Percentiles rank a stretch among this genome's conserved stretches.
These are phyloP conservation scores for Epizoanthus fatuus DNA, from an alignment of 92 coral and sea anemone genomes.

Conservation along the genomic window DNA sequence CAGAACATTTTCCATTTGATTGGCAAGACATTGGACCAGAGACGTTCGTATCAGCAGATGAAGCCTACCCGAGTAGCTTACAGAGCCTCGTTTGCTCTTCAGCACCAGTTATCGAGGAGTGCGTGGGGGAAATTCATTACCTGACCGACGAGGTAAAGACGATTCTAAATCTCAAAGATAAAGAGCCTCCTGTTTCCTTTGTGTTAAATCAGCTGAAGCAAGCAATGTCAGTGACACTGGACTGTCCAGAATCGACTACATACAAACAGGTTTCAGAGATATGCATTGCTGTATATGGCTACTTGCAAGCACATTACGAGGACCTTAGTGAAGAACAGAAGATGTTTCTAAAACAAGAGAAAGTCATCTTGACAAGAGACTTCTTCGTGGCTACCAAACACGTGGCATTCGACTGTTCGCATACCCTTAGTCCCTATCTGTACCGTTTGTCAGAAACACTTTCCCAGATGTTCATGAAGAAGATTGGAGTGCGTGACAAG, in stretches of 20 bases:
- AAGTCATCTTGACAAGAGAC: slow-evolving; percentile 36
- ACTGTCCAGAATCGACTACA: not conserved
- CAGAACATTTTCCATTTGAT: slow-evolving; percentile 62
- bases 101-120: slow-evolving; percentile 69
- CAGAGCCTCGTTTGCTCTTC: slow-evolving; percentile 74
- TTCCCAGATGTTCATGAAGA: slow-evolving; percentile 26
- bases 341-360: slow-evolving; percentile 31
- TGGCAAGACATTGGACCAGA: slow-evolving; percentile 65
- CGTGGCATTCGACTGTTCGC: slow-evolving; percentile 49
- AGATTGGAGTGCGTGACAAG: slow-evolving; percentile 50
- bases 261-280: not conserved
- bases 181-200: not conserved
- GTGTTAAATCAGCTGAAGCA: slow-evolving; percentile 53
- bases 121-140: not conserved
- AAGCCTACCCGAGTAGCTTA: slow-evolving; percentile 45
- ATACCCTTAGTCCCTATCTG: slow-evolving; percentile 67
- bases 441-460: slow-evolving; percentile 36
- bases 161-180: slow-evolving; percentile 22
- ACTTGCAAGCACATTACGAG: slow-evolving; percentile 44
- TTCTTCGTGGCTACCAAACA: slow-evolving; percentile 45
- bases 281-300: slow-evolving; percentile 47
- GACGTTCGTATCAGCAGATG: slow-evolving; percentile 66
- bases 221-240: slow-evolving; percentile 29
- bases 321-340: slow-evolving; percentile 17
- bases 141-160: not conserved